Evolutionary conservation across 2,113 vertebrate species (phyloP), one percentile per base, ranked within the genome.

Genomic region (Ceratotherium simum): DNA sequence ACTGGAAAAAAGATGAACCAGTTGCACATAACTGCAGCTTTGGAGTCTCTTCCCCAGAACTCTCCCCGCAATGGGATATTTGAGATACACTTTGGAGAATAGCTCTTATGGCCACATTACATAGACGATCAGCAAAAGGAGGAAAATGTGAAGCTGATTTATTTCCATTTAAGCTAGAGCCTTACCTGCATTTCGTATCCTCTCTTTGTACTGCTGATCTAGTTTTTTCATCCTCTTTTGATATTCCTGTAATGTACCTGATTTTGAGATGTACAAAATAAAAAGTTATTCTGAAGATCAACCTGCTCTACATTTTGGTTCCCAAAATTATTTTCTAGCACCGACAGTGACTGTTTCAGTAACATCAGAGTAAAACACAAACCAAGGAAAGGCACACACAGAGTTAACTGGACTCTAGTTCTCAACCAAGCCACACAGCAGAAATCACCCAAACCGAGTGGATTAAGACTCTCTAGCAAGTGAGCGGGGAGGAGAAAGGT

Each of bases 141-240:
- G 18, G n/a, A 16, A 65, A 29, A 27, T 2, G 0, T 23, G 31
- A 36, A 60, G 51, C 18, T 46, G 23, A 25, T 42, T 46, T 33
- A 29, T 29, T 81, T 21, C 87, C 69, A 72, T 7, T 21, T 72
- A 11, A 42, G 17, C 72, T 0, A 13, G 12, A 31, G 33, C 39
- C 97, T 98, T 95, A 99, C 99, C 99, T 98, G 99, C 99, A 81
- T 99, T 99, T 88, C 99, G 98, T 93, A 99, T 99, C 97, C 99
- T 99, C 96, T 99, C 99, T 98, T 99, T 99, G 96, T 99, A 99
- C 92, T 99, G 99, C 97, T 99, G 99, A 97, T 99, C 99, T 72
- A 99, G 97, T 95, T 99, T 99, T 84, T 99, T 99, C 99, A 99
- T 99, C 96, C 99, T 99, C 98, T 99, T 99, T 99, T 99, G 99